Evolutionary conservation across 2,797 vertebrate species (phyloP), one percentile per base, ranked within the genome.

Genomic region (Valencia hispanica): DNA sequence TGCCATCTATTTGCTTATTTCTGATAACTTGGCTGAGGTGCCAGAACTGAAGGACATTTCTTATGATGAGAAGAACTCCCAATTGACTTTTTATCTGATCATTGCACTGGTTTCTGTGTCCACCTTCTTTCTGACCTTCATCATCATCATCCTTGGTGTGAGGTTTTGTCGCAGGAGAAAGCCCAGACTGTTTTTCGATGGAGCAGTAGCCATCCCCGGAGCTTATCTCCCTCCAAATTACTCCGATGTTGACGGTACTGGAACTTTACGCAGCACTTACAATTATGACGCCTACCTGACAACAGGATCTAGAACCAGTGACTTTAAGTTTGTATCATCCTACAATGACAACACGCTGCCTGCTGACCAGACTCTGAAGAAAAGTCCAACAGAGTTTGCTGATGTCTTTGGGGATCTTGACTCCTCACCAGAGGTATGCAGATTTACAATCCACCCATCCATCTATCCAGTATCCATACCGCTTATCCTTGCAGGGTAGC

Each of bases 81-180:
- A 96, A 0, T 80, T 96, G 87, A 97, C 95, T 41, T 96, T 95
- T 75, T 97, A 96, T 89, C 91, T 97, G 50, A 95, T 96, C 74
- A 90, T 96, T 25, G 93, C 96, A 27, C 92, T 97, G 84, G 96
- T 96, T 81, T 89, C 95, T 81, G 96, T 96, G 63, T 96, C 96
- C 4, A 95, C 95, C 76, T 94, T 95, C 72, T 96, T 96, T 36
- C 94, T 96, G 84, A 88, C 89, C 25, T 91, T 79, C 73, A 75
- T 79, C 34, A 79, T 79, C 71, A 81, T 91, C 47, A 79, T 87
- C 27, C 5, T 88, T 14, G 74, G 79, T 59, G 66, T 90, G 59
- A 79, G 68, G 68, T 79, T 75, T 66, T 79, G 73, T 75, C 68
- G 68, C 50, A 87, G 88, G 71, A 87, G 80, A 73, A 91, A 89